phyloP scores from a whole-genome alignment of 2,888 invertebrate species.

The Mythimna vitellina region DNA sequence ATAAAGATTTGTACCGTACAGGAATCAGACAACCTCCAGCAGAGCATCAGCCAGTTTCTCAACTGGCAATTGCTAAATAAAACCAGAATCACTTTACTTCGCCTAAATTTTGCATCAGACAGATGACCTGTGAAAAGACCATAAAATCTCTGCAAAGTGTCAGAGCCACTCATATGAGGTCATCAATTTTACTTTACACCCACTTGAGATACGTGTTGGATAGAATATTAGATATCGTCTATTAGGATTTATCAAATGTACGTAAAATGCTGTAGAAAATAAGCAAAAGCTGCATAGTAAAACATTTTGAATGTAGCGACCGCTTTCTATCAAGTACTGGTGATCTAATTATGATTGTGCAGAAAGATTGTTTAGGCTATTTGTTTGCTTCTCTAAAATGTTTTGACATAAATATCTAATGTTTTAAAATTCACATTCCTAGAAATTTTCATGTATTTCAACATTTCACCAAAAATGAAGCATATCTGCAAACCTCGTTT shows the following conservation, averaged over 20 bases:
- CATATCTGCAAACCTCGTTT: not conserved
- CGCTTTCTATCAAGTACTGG: not conserved
- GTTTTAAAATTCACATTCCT: not conserved
- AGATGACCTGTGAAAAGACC: constrained; percentile 1
- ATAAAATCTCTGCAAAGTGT: constrained; percentile 28
- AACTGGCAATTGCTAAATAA: not conserved
- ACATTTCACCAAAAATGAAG: constrained; percentile 2
- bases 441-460: constrained; percentile 10
- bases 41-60: too few relatives aligned
- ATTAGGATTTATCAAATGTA: constrained; percentile 39
- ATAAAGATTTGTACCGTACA: too few relatives aligned
- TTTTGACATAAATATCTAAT: too few relatives aligned
- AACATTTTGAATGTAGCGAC: not conserved
- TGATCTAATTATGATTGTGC: not conserved
- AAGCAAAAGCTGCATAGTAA: not conserved
- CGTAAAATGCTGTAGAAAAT: constrained; percentile 15
- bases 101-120: constrained; percentile 1
- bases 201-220: constrained; percentile 26
- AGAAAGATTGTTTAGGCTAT: not conserved
- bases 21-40: too few relatives aligned
- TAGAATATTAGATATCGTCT: constrained; percentile 42
- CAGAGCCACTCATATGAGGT: constrained; percentile 22
- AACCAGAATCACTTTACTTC: not conserved
- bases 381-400: not conserved
- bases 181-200: constrained; percentile 52